These are phyloP conservation scores for Drosophila trapezifrons DNA, from an alignment of 1,140 invertebrate genomes.

Conservation along the genomic window DNA sequence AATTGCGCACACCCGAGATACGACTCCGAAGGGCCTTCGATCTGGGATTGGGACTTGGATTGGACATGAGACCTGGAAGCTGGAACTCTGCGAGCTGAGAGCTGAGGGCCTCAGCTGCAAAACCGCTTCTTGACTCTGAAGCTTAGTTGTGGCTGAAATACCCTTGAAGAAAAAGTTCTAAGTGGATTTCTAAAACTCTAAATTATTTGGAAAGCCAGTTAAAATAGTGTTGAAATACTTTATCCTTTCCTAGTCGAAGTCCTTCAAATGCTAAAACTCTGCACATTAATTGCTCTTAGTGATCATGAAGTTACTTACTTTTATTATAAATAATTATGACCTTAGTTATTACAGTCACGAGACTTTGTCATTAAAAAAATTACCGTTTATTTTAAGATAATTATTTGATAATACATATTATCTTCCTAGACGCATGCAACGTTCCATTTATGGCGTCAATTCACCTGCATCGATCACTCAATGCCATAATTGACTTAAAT, in stretches of 20 bases:
- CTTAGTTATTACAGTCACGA: too few relatives aligned
- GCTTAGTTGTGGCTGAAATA: neutral
- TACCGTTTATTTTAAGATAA: neutral
- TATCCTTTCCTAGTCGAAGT: too few relatives aligned
- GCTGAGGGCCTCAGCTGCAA: neutral
- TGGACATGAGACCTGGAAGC: neutral
- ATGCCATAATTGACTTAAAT: conserved; percentile 17
- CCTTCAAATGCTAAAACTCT: too few relatives aligned
- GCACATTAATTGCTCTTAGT: too few relatives aligned
- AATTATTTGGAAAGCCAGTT: too few relatives aligned
- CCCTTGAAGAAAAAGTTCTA: neutral
- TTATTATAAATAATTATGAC: too few relatives aligned
- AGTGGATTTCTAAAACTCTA: too few relatives aligned
- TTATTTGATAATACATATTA: conserved; percentile 3
- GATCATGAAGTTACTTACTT: too few relatives aligned
- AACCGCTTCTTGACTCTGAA: too few relatives aligned
- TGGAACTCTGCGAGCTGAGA: neutral
- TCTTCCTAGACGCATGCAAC: neutral
- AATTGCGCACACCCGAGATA: conserved; percentile 46
- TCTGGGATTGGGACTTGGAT: neutral
- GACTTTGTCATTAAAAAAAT: too few relatives aligned
- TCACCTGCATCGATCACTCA: conserved; percentile 29
- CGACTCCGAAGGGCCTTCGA: conserved; percentile 27
- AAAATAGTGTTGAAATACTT: too few relatives aligned
- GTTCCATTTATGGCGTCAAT: neutral